phyloP scores from a whole-genome alignment of 2,797 vertebrate species.

The Otus scops region DNA sequence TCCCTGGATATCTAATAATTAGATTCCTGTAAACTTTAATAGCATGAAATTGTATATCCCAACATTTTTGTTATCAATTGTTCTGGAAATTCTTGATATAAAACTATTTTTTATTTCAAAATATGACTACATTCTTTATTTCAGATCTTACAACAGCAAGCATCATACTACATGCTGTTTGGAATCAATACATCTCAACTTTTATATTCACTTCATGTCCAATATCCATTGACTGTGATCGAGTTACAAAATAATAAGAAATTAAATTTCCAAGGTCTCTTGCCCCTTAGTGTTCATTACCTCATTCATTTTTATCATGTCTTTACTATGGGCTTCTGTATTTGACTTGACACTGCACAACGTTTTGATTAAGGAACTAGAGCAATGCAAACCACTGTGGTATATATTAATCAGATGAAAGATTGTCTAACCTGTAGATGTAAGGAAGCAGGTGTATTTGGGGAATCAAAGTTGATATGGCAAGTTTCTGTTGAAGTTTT shows the following conservation, averaged over 20 bases:
- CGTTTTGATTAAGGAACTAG: background rate
- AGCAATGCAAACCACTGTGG: background rate
- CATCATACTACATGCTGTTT: background rate
- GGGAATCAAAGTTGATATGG: background rate
- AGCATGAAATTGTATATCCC: background rate
- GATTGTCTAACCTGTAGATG: background rate
- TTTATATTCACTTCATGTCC: background rate
- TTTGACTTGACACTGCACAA: background rate
- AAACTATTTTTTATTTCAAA: background rate
- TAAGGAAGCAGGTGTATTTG: background rate
- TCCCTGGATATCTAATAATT: background rate
- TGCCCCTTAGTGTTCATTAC: background rate
- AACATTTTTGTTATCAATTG: background rate
- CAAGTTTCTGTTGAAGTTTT: background rate
- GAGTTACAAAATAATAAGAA: background rate
- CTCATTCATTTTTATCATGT: background rate
- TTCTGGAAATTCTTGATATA: background rate
- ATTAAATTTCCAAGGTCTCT: background rate
- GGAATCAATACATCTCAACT: background rate
- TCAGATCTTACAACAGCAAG: background rate
- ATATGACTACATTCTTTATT: background rate
- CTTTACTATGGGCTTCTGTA: background rate
- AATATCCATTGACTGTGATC: background rate
- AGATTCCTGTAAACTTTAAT: background rate
- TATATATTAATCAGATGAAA: background rate